Conservation (phyloP, 2,113 vertebrate genomes). For the Crypturellus undulatus region DNA sequence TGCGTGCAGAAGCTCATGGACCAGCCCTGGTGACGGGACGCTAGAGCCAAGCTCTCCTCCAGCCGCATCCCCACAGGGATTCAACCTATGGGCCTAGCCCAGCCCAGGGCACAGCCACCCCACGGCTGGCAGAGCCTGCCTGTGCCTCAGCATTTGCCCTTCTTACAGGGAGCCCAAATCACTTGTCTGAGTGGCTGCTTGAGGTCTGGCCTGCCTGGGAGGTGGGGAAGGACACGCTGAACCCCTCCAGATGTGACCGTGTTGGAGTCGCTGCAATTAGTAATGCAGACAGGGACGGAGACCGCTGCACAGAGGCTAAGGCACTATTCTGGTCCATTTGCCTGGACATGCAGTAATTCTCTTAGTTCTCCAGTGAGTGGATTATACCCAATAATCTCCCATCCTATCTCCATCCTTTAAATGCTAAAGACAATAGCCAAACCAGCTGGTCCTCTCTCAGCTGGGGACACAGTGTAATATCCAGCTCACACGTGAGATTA, state of each 20-base stretch:
- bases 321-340: too few relatives aligned
- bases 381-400: neutral
- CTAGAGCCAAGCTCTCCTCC: neutral
- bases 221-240: neutral
- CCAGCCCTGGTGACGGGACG: neutral
- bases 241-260: too few relatives aligned
- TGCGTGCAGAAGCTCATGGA: rapidly evolving
- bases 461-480: neutral
- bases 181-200: neutral
- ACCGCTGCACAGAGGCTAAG: neutral
- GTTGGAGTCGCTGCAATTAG: neutral
- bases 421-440: neutral
- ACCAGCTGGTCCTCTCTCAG: neutral
- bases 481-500: neutral
- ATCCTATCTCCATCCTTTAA: neutral
- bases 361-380: neutral
- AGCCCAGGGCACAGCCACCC: neutral
- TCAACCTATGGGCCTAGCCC: neutral
- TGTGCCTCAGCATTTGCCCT: neutral
- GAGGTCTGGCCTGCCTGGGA: neutral
- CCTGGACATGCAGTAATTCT: neutral
- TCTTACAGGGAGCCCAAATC: neutral
- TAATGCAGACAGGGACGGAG: neutral
- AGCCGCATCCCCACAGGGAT: neutral
- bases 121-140: neutral